phyloP scores from a whole-genome alignment of 1,140 invertebrate species.

The Atta texana region DNA sequence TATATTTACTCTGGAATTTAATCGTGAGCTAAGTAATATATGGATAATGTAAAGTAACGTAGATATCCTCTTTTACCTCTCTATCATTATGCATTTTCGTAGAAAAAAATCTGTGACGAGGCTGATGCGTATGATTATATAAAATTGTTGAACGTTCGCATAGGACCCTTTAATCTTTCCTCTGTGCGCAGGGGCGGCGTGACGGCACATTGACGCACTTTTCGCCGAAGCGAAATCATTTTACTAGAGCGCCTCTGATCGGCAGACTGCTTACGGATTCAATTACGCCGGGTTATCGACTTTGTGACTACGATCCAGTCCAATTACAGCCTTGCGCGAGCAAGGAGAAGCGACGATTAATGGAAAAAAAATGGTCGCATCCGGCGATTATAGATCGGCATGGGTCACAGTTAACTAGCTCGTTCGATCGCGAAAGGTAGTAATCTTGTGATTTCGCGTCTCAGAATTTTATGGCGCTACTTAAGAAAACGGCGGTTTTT shows the following conservation, averaged over 20 bases:
- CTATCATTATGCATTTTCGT: conserved; percentile 33
- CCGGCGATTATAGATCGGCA: conserved; percentile 70
- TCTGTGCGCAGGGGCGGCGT: not conserved
- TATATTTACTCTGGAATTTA: conserved; percentile 31
- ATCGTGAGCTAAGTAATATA: conserved; percentile 8
- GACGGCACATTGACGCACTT: conserved; percentile 46
- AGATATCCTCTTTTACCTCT: conserved; percentile 21
- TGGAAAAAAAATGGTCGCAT: conserved; percentile 42
- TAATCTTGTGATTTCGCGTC: conserved; percentile 18
- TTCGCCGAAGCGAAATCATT: conserved; percentile 52
- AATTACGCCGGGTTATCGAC: conserved; percentile 75
- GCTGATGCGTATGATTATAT: conserved; percentile 62
- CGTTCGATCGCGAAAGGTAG: conserved; percentile 59
- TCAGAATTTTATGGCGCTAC: conserved; percentile 11
- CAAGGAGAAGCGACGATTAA: conserved; percentile 70
- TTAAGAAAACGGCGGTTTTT: conserved; percentile 44
- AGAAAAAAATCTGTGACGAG: conserved; percentile 45
- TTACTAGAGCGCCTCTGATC: conserved; percentile 62
- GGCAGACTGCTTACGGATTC: conserved; percentile 75
- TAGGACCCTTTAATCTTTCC: conserved; percentile 50
- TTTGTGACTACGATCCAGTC: conserved; percentile 74
- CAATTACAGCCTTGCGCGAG: conserved; percentile 72
- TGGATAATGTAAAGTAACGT: not conserved
- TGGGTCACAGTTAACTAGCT: conserved; percentile 45
- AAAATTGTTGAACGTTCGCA: conserved; percentile 50